A percentile compares a stretch with the other conserved stretches of the same genome.
phyloP scores from a whole-genome alignment of 2,797 vertebrate genomes.

The Mus caroli region DNA sequence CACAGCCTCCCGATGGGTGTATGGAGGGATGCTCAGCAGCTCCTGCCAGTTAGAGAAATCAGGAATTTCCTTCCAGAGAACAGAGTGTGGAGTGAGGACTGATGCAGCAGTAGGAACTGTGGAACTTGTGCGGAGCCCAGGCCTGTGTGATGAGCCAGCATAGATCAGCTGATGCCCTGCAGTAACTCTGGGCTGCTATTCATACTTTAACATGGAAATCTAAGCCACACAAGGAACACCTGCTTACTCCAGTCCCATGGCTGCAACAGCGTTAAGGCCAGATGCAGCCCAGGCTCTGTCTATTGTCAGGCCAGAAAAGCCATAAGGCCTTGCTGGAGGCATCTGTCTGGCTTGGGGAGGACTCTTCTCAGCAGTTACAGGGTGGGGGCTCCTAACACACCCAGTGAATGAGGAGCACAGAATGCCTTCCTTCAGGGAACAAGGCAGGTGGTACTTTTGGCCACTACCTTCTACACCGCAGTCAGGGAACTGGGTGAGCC shows the following conservation, averaged over 20 bases:
- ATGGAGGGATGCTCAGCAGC: background rate
- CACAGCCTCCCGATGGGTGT: background rate
- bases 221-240: background rate
- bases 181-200: accelerated
- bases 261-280: background rate
- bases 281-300: background rate
- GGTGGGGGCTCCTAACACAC: background rate
- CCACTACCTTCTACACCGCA: background rate
- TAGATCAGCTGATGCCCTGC: background rate
- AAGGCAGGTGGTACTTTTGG: background rate
- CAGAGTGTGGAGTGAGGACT: background rate
- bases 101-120: background rate
- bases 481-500: background rate
- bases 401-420: background rate
- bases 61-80: background rate
- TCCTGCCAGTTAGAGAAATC: background rate
- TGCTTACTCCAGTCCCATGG: background rate
- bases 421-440: background rate
- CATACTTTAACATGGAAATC: background rate
- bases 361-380: background rate
- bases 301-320: accelerated
- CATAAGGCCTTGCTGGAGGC: accelerated
- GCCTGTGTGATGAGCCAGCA: background rate
- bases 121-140: background rate
- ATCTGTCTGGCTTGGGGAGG: background rate